phyloP scores from a whole-genome alignment of 2,113 vertebrate genomes.

The Pogona vitticeps region DNA sequence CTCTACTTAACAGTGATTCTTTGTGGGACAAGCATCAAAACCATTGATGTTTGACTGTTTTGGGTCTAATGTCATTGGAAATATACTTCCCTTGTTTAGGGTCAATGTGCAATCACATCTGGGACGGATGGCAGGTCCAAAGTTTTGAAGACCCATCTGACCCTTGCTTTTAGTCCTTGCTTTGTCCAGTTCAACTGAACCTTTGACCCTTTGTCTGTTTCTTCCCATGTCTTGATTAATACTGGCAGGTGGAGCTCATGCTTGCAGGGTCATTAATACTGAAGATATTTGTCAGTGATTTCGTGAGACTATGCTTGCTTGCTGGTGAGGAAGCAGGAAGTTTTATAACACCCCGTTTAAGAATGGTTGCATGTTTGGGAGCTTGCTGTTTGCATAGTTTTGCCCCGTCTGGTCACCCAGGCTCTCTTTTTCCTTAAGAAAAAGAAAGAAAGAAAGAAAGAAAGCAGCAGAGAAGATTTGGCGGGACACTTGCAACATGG shows the following conservation, averaged over 20 bases:
- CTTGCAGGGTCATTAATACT: background rate
- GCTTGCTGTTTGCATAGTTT: accelerated
- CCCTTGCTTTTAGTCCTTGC: background rate
- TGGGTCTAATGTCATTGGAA: background rate
- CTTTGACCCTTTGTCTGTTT: background rate
- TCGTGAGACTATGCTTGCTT: slow-evolving; percentile 32
- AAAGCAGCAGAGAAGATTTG: accelerated
- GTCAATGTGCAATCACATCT: background rate
- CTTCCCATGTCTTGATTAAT: accelerated
- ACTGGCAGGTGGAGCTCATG: slow-evolving; percentile 18
- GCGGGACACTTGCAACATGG: accelerated
- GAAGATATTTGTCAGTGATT: background rate
- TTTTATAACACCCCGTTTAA: background rate
- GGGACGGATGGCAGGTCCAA: background rate
- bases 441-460: background rate
- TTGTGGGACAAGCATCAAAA: too few species aligned
- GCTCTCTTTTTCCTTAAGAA: background rate
- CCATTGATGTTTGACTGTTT: too few species aligned
- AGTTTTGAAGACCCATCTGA: background rate
- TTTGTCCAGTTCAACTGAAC: background rate
- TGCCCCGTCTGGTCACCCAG: accelerated
- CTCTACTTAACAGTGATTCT: too few species aligned
- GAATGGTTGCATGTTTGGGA: background rate
- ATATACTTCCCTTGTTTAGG: background rate
- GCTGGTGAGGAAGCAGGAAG: background rate